Base-by-base conservation (phyloP, 2,888 invertebrate species). In the Leptarthrus brevirostris region DNA sequence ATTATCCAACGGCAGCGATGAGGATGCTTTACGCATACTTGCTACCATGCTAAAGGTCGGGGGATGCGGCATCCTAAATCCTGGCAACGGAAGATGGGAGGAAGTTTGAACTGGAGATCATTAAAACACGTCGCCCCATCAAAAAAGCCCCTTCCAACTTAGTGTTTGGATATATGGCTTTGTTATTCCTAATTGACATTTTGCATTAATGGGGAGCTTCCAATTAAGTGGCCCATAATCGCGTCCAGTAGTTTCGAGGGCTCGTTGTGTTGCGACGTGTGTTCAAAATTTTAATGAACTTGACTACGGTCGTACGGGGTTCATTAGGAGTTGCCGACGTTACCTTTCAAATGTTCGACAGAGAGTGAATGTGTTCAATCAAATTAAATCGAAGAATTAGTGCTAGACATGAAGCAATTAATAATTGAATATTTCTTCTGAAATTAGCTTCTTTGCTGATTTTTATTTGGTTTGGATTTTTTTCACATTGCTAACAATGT, bases 121-220 rank as follows among this genome's bases (percentile, higher is more conserved):
- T 75, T 76, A 75, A 76, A 75, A 75, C 74, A 70, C 74, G 61
- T 74, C 58, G 69, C 66, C 34, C 53, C 76, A 64, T 75, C 76
- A 76, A 74, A 75, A 75, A 74, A 75, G 56, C 52, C 72, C 75
- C 56, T 36, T 61, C 40, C 61, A 71, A 72, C 74, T 75, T 78
- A 77, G 78, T 78, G 79, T 77, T 78, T 77, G 77, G 76, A 76
- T 78, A 78, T 77, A 78, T 77, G 74, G 77, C 78, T 78, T 78
- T 78, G 78, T 79, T 79, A 77, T 77, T 77, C 77, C 78, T 79
- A 79, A 79, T 79, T 79, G 79, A 78, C 78, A 78, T 78, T 79
- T 78, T 78, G 77, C 78, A 78, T 78, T 75, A 76, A 72, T 76
- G 76, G 72, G 73, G 75, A 78, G 77, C 76, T 78, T 78, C 79